Conservation (phyloP, 1,140 invertebrate species). For the Anthonomus grandis region DNA sequence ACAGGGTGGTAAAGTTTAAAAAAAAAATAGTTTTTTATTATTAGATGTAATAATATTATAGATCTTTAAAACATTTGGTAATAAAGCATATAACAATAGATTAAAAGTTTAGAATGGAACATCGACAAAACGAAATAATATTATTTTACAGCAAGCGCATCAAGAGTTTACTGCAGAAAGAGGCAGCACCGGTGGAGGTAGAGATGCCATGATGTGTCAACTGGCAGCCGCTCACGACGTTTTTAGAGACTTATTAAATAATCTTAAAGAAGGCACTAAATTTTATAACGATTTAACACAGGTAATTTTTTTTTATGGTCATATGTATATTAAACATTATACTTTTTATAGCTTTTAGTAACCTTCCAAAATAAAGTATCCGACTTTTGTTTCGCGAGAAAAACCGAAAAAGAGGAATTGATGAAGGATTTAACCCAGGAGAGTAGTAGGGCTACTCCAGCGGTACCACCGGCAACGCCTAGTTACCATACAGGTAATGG, state of each 20-base stretch:
- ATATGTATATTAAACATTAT: slow-evolving; percentile 1
- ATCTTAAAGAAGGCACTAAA: slow-evolving; percentile 92
- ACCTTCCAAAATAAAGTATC: slow-evolving; percentile 96
- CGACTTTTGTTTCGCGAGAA: slow-evolving; percentile 97
- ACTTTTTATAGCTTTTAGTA: slow-evolving; percentile 71
- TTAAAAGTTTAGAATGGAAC: too few relatives aligned
- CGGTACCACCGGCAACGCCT: slow-evolving; percentile 57
- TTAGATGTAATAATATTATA: too few relatives aligned
- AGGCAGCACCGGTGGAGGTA: slow-evolving; percentile 60
- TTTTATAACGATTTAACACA: slow-evolving; percentile 98
- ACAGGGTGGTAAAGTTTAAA: too few relatives aligned
- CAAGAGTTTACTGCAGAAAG: slow-evolving; percentile 71
- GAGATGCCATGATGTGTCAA: slow-evolving; percentile 81
- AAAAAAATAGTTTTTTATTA: too few relatives aligned
- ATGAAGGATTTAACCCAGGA: slow-evolving; percentile 84
- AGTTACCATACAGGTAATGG: slow-evolving; percentile 54
- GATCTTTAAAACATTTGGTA: too few relatives aligned
- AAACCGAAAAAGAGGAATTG: slow-evolving; percentile 98
- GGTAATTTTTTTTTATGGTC: slow-evolving; percentile 40
- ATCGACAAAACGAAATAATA: too few relatives aligned
- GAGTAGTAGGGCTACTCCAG: slow-evolving; percentile 59
- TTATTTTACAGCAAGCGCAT: slow-evolving; percentile 60
- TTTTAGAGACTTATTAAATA: slow-evolving; percentile 85
- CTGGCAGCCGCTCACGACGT: slow-evolving; percentile 87
- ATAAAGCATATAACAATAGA: too few relatives aligned